phyloP scores from a whole-genome alignment of 2,113 vertebrate genomes.

The Butorides virescens region DNA sequence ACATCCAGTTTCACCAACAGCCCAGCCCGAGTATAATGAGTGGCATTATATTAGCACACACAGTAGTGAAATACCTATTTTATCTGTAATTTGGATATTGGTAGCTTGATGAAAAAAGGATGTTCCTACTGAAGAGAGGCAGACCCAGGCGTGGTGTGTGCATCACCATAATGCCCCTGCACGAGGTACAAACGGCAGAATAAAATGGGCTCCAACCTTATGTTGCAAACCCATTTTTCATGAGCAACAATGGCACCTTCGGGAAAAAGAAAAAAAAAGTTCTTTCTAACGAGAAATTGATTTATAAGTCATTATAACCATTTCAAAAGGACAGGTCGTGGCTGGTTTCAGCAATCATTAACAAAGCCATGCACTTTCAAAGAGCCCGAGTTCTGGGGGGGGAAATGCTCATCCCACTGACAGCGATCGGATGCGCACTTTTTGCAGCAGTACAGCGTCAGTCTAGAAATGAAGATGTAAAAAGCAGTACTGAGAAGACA shows the following conservation, averaged over 20 bases:
- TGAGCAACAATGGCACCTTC: constrained; percentile 12
- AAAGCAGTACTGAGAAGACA: constrained; percentile 29
- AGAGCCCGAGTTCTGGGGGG: background rate
- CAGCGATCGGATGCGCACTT: background rate
- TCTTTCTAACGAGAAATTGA: constrained; percentile 49
- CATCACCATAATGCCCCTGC: background rate
- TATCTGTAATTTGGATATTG: background rate
- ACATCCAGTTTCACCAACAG: background rate
- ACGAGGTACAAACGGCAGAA: background rate
- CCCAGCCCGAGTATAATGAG: background rate
- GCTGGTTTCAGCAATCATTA: constrained; percentile 16
- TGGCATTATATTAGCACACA: background rate
- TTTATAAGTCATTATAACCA: constrained; percentile 37
- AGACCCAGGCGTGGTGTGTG: background rate
- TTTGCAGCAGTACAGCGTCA: background rate
- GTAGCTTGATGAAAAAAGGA: background rate
- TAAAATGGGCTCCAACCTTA: constrained; percentile 16
- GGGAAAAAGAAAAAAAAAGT: constrained; percentile 4
- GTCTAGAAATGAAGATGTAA: background rate
- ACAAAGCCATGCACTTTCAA: background rate
- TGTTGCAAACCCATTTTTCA: constrained; percentile 40
- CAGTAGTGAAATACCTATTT: background rate
- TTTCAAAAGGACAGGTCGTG: constrained; percentile 39
- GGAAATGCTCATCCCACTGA: background rate
- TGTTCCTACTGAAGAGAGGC: background rate